Conservation (phyloP, 2,113 vertebrate species). For the Otolemur garnettii region DNA sequence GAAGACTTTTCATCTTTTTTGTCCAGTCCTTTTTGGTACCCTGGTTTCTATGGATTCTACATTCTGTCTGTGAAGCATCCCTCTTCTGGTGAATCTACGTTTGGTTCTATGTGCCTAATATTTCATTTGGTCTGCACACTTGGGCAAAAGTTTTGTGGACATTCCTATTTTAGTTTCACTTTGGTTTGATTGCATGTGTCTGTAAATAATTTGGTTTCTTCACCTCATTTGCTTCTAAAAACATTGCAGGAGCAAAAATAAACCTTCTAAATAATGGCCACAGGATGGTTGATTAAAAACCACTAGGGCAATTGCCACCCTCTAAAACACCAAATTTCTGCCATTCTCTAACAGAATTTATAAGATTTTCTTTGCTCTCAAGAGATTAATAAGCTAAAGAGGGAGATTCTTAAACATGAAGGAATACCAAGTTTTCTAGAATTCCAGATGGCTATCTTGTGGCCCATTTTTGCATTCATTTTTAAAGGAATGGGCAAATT, state of each 20-base stretch:
- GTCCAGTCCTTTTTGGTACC: no score
- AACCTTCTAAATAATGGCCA: not conserved
- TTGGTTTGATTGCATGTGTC: not conserved
- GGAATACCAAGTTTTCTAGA: not conserved
- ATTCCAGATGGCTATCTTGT: not conserved
- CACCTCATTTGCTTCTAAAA: not conserved
- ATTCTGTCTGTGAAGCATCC: no score
- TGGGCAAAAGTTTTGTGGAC: not conserved
- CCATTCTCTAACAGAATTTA: not conserved
- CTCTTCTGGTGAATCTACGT: not conserved
- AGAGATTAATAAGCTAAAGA: not conserved
- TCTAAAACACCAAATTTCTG: not conserved
- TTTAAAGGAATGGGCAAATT: not conserved
- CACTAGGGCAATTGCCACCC: not conserved
- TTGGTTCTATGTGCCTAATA: not conserved
- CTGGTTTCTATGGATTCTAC: no score
- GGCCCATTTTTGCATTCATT: not conserved
- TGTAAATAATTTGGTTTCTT: not conserved
- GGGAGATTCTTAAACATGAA: not conserved
- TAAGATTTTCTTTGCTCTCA: no score
- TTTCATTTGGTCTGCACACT: not conserved
- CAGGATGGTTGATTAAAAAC: not conserved
- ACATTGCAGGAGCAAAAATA: not conserved
- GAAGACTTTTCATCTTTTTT: no score
- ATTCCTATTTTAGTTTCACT: not conserved